Evolutionary conservation across 2,113 vertebrate genomes (phyloP).

Genomic region (Hassar affinis): DNA sequence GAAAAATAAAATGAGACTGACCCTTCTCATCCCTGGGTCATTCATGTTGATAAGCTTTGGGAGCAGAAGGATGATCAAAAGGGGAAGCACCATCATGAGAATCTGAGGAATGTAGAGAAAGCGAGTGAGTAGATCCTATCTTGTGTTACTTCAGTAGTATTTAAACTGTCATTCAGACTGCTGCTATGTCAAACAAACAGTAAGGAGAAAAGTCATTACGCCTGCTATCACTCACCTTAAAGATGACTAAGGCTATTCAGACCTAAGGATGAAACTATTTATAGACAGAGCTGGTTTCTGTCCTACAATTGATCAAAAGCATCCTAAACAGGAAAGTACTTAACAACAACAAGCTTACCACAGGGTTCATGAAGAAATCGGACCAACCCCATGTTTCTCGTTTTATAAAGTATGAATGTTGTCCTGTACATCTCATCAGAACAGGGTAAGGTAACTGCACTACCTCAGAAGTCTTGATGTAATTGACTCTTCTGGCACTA

Average conservation of each 20-base stretch:
- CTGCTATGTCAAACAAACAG: neutral
- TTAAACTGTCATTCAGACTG: neutral
- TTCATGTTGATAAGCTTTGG: conserved; percentile 87
- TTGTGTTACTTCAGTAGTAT: neutral
- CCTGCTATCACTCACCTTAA: neutral
- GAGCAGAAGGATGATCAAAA: conserved; percentile 83
- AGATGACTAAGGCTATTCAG: neutral
- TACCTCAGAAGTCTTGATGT: conserved; percentile 87
- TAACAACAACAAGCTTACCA: conserved; percentile 71
- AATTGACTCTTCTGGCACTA: conserved; percentile 84
- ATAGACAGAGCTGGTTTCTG: neutral
- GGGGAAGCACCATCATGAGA: conserved; percentile 87
- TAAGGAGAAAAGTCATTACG: neutral
- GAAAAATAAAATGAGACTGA: conserved; percentile 49
- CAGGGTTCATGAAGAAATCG: conserved; percentile 88
- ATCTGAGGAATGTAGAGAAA: conserved; percentile 65
- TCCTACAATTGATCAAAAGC: no score
- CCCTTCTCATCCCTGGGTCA: conserved; percentile 86
- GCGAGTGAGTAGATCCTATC: neutral
- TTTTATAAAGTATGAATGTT: conserved; percentile 85
- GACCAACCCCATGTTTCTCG: conserved; percentile 88
- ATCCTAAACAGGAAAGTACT: no score
- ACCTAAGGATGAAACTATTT: neutral
- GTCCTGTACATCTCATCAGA: conserved; percentile 84
- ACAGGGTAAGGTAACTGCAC: conserved; percentile 82